phyloP scores from a whole-genome alignment of 2,797 vertebrate species.

The Aulostomus chinensis region DNA sequence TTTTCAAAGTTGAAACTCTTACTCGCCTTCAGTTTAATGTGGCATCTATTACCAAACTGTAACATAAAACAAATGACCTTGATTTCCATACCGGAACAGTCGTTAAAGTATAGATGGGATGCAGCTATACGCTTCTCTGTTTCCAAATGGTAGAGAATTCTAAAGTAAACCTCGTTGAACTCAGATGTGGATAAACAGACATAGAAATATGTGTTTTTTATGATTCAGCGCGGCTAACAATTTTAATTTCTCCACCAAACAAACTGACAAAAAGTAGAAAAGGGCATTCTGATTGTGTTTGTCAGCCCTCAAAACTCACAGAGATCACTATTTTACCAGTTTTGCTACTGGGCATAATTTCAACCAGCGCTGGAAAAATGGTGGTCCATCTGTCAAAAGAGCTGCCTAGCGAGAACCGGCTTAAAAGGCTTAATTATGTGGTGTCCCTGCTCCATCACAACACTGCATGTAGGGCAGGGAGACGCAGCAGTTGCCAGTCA shows the following conservation, averaged over 20 bases:
- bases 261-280: too few relatives aligned
- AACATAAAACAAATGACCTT: slow-evolving; percentile 83
- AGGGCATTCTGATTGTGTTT: too few relatives aligned
- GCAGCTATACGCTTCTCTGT: slow-evolving; percentile 59
- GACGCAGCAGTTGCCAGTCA: slow-evolving; percentile 77
- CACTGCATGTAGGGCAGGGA: slow-evolving; percentile 69
- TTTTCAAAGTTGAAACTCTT: slow-evolving; percentile 89
- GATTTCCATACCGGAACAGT: slow-evolving; percentile 79
- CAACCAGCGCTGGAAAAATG: slow-evolving; percentile 41
- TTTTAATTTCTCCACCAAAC: too few relatives aligned
- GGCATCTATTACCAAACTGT: slow-evolving; percentile 84
- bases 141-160: slow-evolving; percentile 65
- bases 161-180: too few relatives aligned
- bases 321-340: slow-evolving; percentile 2
- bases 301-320: neutral
- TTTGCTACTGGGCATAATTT: slow-evolving; percentile 24
- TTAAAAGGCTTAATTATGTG: slow-evolving; percentile 72
- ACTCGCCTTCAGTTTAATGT: slow-evolving; percentile 87
- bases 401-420: slow-evolving; percentile 62
- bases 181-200: too few relatives aligned
- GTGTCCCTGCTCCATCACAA: slow-evolving; percentile 71
- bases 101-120: slow-evolving; percentile 79
- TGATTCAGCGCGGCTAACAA: too few relatives aligned
- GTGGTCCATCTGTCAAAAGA: slow-evolving; percentile 68
- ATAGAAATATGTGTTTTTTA: neutral